Percentiles rank a stretch among this genome's conserved stretches.
phyloP scores from a whole-genome alignment of 2,113 vertebrate genomes.

The Oryzias curvinotus region DNA sequence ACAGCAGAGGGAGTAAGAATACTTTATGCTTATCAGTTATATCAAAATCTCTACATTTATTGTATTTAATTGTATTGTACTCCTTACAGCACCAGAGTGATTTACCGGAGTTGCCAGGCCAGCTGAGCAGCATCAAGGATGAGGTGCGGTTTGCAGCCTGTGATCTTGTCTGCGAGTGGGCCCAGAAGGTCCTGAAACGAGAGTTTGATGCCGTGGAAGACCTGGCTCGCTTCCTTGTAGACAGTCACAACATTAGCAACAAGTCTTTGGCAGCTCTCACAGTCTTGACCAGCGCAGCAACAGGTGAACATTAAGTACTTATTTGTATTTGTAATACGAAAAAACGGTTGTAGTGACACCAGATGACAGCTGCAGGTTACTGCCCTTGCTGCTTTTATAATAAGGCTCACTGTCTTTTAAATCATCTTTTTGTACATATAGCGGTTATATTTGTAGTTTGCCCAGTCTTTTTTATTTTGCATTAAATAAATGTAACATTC shows the following conservation, averaged over 20 bases:
- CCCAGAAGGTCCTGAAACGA: constrained; percentile 96
- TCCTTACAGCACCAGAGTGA: constrained; percentile 81
- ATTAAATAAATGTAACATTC: too few relatives aligned
- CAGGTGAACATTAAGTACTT: constrained; percentile 78
- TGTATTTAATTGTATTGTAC: not conserved
- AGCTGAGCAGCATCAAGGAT: constrained; percentile 87
- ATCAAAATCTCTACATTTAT: not conserved
- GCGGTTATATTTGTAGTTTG: too few relatives aligned
- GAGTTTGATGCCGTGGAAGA: constrained; percentile 95
- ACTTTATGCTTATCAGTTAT: not conserved
- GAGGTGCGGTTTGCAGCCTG: constrained; percentile 93
- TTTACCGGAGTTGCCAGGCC: constrained; percentile 83
- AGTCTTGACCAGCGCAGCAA: constrained; percentile 88
- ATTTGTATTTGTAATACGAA: not conserved
- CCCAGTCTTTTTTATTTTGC: too few relatives aligned
- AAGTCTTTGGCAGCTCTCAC: constrained; percentile 96
- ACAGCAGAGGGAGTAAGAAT: constrained; percentile 88
- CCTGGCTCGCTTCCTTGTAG: constrained; percentile 94
- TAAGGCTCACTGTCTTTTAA: not conserved
- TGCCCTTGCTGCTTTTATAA: not conserved
- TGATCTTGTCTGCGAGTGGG: constrained; percentile 97
- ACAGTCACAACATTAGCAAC: constrained; percentile 96
- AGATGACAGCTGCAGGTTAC: constrained; percentile 42
- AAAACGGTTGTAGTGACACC: constrained; percentile 44
- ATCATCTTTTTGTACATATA: too few relatives aligned